Base-by-base conservation (phyloP, 92 coral and sea anemone species). In the Chrysogorgia sp. region DNA sequence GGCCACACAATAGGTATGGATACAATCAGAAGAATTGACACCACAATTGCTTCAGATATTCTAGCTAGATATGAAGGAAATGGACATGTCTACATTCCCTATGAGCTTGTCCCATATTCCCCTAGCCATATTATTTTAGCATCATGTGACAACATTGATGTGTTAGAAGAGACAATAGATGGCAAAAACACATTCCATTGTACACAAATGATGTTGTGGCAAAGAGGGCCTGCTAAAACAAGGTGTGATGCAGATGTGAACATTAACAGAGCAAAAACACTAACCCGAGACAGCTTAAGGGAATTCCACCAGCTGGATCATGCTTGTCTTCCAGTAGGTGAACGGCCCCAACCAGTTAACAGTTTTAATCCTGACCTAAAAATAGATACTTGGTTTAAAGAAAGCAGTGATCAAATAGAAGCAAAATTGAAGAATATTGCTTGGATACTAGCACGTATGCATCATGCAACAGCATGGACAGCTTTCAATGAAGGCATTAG, bases 101-200 rank as follows among this genome's bases (percentile, higher is more conserved):
- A 49, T 34, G 82, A 85, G 65, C 81, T 79, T 34, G 45, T 32
- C 10, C 47, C 71, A 32, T 64, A 64, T 34, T 65, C 67, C 33
- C 55, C 49, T 23, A 74, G 75, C 22, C 62, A 55, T 34, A 67
- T 70, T 45, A 48, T 78, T 67, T 67, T 77, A 52, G 71, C 80
- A 21, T 34, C 84, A 2, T 76, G 80, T 33, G 88, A 79, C 64
- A 79, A 80, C 35, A 64, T 77, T 26, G 85, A 85, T 49, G 76
- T 80, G 13, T 65, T 70, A 28, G 89, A 85, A 58, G 80, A 50
- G 41, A 71, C 82, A 64, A 59, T 63, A 19, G 82, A 77, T 34
- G 82, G 74, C 7, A 59, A 76, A n/a, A 76, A 61, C 72, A 85
- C 85, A 80, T 61, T 85, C 62, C 82, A 80, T 33, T 71, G 81